Base-by-base conservation (phyloP, 1,140 invertebrate genomes). In the Delia radicum region DNA sequence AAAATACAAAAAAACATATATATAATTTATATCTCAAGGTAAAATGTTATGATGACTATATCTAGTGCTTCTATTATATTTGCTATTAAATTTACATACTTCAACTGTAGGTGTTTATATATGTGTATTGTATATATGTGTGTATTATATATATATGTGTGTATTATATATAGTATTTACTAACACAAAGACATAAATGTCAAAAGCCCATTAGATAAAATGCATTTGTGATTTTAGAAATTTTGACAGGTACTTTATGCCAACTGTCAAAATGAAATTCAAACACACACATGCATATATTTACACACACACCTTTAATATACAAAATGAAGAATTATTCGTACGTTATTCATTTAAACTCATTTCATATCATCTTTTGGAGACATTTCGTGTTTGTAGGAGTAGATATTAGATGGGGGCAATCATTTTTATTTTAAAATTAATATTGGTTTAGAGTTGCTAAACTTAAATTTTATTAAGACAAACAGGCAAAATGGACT, bases 221-320 rank as follows among this genome's bases (percentile, higher is more conserved):
- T 69, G 65, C 65, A 69, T 69, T 69, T 69, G 29, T 69, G 65
- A 33, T 69, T 69, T 27, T 33, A 24, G 31, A 69, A 69, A 69
- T 69, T 69, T 69, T 69, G 65, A 69, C 65, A 69, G 65, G 29
- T 33, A 33, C 65, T 69, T 69, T 69, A 33, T 69, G 65, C 65
- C 65, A 69, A 21, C 65, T 69, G 65, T 69, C 65, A 69, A 69
- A 69, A 69, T 69, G n/a, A 37, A 28, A 69, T 69, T 69, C 29
- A 69, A 37, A 37, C 29, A 33, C 37, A 12, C 27, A 24, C 15
- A 63, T 63, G 10, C 62, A 65, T n/a, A n/a, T n/a, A n/a, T n/a
- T n/a, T n/a, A n/a, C n/a, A n/a, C n/a, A n/a, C n/a, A n/a, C n/a
- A n/a, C n/a, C 27, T 65, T 65, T 24, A 24, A 10, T 13, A 65